Evolutionary conservation across 2,797 vertebrate species (phyloP), one percentile per base, ranked within the genome.

Genomic region (Clarias pachynema): DNA sequence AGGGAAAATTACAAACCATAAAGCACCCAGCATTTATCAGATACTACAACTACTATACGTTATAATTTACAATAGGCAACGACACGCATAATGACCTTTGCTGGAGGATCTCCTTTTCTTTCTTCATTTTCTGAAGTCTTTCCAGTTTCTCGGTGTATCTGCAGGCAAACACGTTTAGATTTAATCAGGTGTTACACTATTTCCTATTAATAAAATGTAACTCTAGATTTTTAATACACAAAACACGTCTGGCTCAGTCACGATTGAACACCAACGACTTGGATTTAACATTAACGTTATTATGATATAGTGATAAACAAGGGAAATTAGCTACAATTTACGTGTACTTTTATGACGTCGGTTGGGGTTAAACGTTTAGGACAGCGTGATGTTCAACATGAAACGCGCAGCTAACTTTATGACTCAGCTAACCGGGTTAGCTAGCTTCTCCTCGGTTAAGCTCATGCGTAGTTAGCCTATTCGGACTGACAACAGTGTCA

Each of bases 91-190:
- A 95, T 94, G 94, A 99, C 98, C 97, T 96, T 80, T 97, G 96
- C 79, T 98, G 97, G 92, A 98, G 96, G 91, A 96, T 94, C 88
- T 97, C 95, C 90, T 97, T 97, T 78, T 97, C 96, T 79, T 93
- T 95, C 91, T 95, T 96, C 84, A 98, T 95, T 90, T 89, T 95
- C 90, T 93, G 96, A 90, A 99, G 95, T 44, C 95, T 94, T 90
- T 97, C 96, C 88, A 97, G 92, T 92, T 99, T 99, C 49, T 99
- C 98, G 20, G 89, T 89, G 92, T 97, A 99, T 90, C 98, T 99
- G 89, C 59, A 63, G 29, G 88, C 75, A 70, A 15, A 53, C 26
- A 18, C 3, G 34, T 34, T 31, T 26, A 12, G 16, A 2, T 79
- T 65, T 26, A 4, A 79, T 75, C 26, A 56, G 73, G 3, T 56